Percentiles rank a stretch among this genome's conserved stretches.
These are phyloP conservation scores for Ginglymostoma cirratum DNA, from an alignment of 2,113 vertebrate species.

Conservation along the genomic window DNA sequence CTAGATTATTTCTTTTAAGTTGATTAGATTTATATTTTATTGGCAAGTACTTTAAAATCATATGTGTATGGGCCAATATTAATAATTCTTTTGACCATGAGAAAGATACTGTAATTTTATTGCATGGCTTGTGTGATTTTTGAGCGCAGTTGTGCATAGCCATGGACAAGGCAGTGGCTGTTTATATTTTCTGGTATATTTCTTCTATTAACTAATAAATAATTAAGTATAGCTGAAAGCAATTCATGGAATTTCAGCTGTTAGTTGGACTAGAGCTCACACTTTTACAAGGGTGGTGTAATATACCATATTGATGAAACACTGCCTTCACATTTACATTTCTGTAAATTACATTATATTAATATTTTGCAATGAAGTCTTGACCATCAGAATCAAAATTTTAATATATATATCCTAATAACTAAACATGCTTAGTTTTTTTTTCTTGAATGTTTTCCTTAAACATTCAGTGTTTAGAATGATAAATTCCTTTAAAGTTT, in stretches of 20 bases:
- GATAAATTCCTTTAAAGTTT: not conserved
- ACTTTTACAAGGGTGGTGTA: conserved; percentile 10
- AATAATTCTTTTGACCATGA: not conserved
- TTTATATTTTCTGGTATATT: conserved; percentile 34
- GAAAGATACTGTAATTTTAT: not conserved
- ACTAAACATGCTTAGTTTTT: not conserved
- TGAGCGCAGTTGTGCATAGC: not conserved
- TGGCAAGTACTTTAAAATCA: not conserved
- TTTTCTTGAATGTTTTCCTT: not conserved
- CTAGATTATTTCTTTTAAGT: not conserved
- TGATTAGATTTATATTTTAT: conserved; percentile 3
- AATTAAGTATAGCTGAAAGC: conserved; percentile 38
- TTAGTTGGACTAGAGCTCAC: conserved; percentile 8
- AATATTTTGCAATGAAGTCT: conserved; percentile 26
- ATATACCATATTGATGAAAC: conserved; percentile 28
- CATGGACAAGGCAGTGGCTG: conserved; percentile 1
- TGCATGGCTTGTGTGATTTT: conserved; percentile 15
- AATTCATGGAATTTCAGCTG: conserved; percentile 32
- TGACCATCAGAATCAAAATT: not conserved
- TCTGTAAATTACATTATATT: conserved; percentile 32
- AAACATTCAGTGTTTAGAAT: not conserved
- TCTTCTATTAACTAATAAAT: conserved; percentile 37
- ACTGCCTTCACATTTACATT: conserved; percentile 5
- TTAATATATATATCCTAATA: conserved; percentile 30
- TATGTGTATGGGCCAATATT: not conserved